Percentiles rank a stretch among this genome's conserved stretches.
Conservation (phyloP, 2,797 vertebrate genomes). For the Philypnodon macrostomus region DNA sequence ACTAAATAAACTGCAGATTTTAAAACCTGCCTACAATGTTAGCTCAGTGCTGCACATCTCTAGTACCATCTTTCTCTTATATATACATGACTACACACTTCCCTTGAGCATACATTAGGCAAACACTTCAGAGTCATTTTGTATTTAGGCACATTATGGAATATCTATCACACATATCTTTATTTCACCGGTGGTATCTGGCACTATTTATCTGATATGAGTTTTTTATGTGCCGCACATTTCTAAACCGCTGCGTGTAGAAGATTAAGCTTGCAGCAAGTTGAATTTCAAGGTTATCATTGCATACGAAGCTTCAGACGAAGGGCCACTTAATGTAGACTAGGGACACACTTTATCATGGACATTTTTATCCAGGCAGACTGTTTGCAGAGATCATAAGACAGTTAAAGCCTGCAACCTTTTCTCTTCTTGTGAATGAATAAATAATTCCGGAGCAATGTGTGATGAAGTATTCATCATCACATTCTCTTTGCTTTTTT, state of each 20-base stretch:
- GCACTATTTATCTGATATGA: conserved; percentile 47
- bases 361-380: conserved; percentile 39
- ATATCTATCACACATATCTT: conserved; percentile 32
- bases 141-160: conserved; percentile 21
- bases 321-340: conserved; percentile 43
- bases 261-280: conserved; percentile 40
- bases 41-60: conserved; percentile 5
- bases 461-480: conserved; percentile 29
- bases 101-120: conserved; percentile 28
- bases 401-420: conserved; percentile 14
- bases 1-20: too few relatives aligned
- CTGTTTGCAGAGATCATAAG: conserved; percentile 31
- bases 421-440: conserved; percentile 32
- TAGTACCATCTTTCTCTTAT: conserved; percentile 2
- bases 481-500: conserved; percentile 7
- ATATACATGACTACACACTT: conserved; percentile 12
- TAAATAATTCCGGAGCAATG: conserved; percentile 30
- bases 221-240: conserved; percentile 37
- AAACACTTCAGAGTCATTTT: conserved; percentile 26
- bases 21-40: too few relatives aligned
- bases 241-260: conserved; percentile 30
- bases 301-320: conserved; percentile 55
- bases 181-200: conserved; percentile 46
- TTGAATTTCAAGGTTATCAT: conserved; percentile 64
- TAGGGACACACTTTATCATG: conserved; percentile 32